Evolutionary conservation across 2,888 invertebrate genomes (phyloP).

Genomic region (Eupithecia subfuscata): DNA sequence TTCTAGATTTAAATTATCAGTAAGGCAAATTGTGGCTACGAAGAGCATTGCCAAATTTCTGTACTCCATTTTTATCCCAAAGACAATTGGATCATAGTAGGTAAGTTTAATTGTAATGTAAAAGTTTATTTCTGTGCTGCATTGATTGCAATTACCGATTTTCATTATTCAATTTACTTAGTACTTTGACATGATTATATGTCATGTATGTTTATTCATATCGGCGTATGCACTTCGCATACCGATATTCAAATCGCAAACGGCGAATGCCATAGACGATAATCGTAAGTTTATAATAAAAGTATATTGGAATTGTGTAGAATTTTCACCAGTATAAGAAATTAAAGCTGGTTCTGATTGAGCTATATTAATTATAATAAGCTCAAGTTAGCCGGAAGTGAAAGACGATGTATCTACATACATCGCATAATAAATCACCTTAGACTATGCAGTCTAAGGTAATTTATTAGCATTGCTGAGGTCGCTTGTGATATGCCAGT

Average conservation of each 20-base stretch:
- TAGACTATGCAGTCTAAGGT: too few relatives aligned
- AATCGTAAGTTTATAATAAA: neutral
- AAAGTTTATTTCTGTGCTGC: slow-evolving; percentile 40
- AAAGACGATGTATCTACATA: neutral
- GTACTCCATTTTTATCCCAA: slow-evolving; percentile 74
- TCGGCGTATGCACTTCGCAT: neutral
- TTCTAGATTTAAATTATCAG: slow-evolving; percentile 59
- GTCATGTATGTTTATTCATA: neutral
- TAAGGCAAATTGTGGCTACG: slow-evolving; percentile 65
- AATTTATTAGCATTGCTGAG: neutral
- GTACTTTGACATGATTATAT: neutral
- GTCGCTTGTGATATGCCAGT: slow-evolving; percentile 2
- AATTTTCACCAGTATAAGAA: neutral
- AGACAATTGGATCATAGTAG: slow-evolving; percentile 71
- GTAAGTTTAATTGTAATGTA: slow-evolving; percentile 56
- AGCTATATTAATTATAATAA: neutral
- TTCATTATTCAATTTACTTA: neutral
- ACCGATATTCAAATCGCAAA: neutral
- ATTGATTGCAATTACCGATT: slow-evolving; percentile 6
- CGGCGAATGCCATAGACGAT: neutral
- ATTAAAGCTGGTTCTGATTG: neutral
- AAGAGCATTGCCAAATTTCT: slow-evolving; percentile 73
- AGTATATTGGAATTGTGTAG: slow-evolving; percentile 1
- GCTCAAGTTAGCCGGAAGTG: neutral
- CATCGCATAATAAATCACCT: too few relatives aligned